These are phyloP conservation scores for Neelides sp. DNA, from an alignment of 1,140 invertebrate genomes.

Conservation along the genomic window DNA sequence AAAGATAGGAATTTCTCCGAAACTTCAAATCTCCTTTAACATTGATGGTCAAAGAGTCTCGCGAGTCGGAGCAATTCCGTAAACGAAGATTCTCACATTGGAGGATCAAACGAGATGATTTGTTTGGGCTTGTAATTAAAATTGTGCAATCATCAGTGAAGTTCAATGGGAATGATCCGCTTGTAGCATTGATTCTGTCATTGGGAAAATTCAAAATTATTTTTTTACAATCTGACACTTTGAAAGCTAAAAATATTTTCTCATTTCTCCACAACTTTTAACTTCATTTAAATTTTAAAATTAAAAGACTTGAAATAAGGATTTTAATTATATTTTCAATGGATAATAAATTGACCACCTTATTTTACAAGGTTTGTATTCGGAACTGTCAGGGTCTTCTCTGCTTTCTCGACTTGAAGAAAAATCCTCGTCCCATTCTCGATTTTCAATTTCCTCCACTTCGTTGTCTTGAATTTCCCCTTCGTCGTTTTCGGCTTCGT, in stretches of 20 bases:
- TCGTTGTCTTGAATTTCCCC: background rate
- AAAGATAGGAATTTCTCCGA: constrained; percentile 25
- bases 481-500: background rate
- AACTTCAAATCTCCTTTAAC: constrained; percentile 24
- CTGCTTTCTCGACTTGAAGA: no score
- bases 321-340: no score
- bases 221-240: background rate
- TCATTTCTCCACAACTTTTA: no score
- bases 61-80: constrained; percentile 19
- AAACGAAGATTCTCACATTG: constrained; percentile 17
- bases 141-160: constrained; percentile 24
- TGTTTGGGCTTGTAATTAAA: constrained; percentile 15
- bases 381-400: no score
- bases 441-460: background rate
- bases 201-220: background rate
- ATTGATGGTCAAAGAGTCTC: constrained; percentile 22
- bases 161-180: constrained; percentile 21
- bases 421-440: no score
- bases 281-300: no score
- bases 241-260: no score
- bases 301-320: no score
- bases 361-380: no score
- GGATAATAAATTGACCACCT: no score
- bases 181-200: constrained; percentile 18
- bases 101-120: constrained; percentile 17